A percentile compares a stretch with the other conserved stretches of the same genome.
Conservation (phyloP, 2,888 invertebrate species). For the Blera fallax region DNA sequence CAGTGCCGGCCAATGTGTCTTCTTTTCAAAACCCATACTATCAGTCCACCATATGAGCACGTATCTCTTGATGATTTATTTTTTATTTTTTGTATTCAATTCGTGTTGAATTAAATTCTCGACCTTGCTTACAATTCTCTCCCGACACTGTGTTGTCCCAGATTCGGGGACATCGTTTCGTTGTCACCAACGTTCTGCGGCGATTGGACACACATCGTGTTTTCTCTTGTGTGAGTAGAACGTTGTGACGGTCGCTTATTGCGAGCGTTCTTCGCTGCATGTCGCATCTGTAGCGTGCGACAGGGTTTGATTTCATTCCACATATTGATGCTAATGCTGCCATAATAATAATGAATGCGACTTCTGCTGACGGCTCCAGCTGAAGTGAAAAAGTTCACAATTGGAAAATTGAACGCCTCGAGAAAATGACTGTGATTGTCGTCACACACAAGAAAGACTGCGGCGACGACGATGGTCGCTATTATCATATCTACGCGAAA, state of each 20-base stretch:
- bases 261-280: constrained; percentile 49
- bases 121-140: constrained; percentile 68
- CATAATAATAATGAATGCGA: constrained; percentile 61
- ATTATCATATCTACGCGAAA: constrained; percentile 66
- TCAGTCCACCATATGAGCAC: not conserved
- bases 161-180: constrained; percentile 57
- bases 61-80: constrained; percentile 36
- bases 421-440: constrained; percentile 70
- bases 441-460: constrained; percentile 50
- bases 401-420: constrained; percentile 73
- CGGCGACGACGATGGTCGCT: constrained; percentile 16
- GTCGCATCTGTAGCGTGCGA: constrained; percentile 58
- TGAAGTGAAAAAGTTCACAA: constrained; percentile 64
- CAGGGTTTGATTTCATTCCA: constrained; percentile 63
- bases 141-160: constrained; percentile 66
- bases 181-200: constrained; percentile 31
- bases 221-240: constrained; percentile 27
- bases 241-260: constrained; percentile 16
- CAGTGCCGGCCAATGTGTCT: constrained; percentile 14
- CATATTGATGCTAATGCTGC: constrained; percentile 58
- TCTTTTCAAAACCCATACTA: constrained; percentile 3
- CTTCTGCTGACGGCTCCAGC: constrained; percentile 22
- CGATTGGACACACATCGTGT: constrained; percentile 46
- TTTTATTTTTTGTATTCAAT: constrained; percentile 57
- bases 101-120: constrained; percentile 61